A percentile compares a stretch with the other conserved stretches of the same genome.
phyloP scores from a whole-genome alignment of 2,888 invertebrate genomes.

The Ichneumon xanthorius region DNA sequence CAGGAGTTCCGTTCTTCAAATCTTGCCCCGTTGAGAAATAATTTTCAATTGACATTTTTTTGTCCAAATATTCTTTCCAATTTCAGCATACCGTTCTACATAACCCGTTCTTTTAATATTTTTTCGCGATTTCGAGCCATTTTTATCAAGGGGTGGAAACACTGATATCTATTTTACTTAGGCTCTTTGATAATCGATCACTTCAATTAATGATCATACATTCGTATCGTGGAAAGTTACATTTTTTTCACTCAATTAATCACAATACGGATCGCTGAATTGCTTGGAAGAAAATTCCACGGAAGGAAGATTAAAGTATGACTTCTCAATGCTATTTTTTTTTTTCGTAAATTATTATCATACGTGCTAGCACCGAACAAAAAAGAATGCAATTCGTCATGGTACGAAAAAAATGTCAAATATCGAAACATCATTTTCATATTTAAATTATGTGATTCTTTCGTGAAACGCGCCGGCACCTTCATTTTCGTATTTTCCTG shows the following conservation, averaged over 20 bases:
- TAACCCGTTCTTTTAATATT: neutral
- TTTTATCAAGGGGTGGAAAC: constrained; percentile 1
- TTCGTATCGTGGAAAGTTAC: neutral
- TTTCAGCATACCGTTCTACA: too few relatives aligned
- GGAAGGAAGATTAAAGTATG: neutral
- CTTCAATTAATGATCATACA: neutral
- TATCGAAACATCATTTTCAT: neutral
- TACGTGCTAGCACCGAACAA: too few relatives aligned
- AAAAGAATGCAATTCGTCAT: too few relatives aligned
- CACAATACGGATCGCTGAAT: neutral
- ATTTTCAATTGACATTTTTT: neutral
- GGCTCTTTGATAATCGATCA: neutral
- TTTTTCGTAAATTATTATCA: neutral
- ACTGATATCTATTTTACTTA: neutral
- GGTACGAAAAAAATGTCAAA: neutral
- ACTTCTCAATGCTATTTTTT: neutral
- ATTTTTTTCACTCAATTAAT: neutral
- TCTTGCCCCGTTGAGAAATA: neutral
- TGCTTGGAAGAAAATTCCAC: neutral
- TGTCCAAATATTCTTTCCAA: neutral
- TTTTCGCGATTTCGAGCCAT: neutral
- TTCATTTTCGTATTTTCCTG: neutral
- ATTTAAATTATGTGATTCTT: neutral
- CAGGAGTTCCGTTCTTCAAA: constrained; percentile 19
- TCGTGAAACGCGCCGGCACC: constrained; percentile 29